phyloP scores from a whole-genome alignment of 2,888 invertebrate species.

The Drosophila demipolita region DNA sequence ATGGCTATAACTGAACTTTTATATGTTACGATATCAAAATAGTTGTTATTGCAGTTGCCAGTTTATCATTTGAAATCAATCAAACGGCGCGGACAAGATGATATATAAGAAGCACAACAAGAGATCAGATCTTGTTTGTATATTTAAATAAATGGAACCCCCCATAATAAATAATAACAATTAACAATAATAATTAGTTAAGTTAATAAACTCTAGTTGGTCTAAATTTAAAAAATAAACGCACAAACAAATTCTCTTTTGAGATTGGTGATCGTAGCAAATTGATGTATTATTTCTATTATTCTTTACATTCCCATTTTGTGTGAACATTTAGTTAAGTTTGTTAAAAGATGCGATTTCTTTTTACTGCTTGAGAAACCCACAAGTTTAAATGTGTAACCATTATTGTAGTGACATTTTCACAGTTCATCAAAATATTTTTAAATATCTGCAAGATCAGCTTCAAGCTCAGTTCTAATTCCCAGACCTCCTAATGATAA shows the following conservation, averaged over 20 bases:
- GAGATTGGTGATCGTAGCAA: neutral
- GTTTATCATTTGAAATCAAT: neutral
- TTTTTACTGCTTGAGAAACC: neutral
- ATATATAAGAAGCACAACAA: neutral
- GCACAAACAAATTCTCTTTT: neutral
- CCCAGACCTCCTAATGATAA: constrained; percentile 36
- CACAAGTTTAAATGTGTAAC: neutral
- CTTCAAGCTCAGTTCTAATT: constrained; percentile 52
- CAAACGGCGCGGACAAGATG: neutral
- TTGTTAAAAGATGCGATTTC: neutral
- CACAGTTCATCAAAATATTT: neutral
- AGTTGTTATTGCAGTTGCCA: no score
- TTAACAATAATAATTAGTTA: neutral
- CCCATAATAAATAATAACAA: no score
- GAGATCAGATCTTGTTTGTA: neutral
- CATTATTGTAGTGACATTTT: neutral
- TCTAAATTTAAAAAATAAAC: neutral
- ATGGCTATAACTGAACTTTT: neutral
- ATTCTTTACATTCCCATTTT: neutral
- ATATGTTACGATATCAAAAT: neutral
- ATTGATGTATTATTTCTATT: neutral
- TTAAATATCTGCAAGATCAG: constrained; percentile 29
- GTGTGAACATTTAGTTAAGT: neutral
- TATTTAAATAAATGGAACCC: neutral
- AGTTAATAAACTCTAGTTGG: neutral